phyloP scores from a whole-genome alignment of 2,113 vertebrate genomes.

The Eublepharis macularius region DNA sequence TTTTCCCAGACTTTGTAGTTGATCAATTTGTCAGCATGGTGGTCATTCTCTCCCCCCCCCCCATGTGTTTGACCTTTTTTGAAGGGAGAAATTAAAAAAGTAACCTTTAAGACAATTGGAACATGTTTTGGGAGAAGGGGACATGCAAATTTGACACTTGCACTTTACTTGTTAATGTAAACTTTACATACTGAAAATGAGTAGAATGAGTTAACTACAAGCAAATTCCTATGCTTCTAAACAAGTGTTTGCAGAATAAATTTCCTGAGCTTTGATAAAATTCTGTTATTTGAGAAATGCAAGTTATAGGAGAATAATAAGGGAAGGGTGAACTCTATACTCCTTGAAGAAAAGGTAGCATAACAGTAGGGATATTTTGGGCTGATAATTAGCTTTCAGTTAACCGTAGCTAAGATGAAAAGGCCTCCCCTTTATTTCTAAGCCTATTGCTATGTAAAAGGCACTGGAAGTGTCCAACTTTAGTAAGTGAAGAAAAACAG shows the following conservation, averaged over 20 bases:
- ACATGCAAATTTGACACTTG: background rate
- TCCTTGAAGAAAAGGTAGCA: too few relatives aligned
- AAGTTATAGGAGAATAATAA: background rate
- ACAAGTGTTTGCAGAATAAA: background rate
- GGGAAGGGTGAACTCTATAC: background rate
- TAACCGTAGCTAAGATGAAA: background rate
- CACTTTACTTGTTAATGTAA: background rate
- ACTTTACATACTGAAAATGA: background rate
- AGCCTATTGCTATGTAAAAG: background rate
- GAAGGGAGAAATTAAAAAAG: background rate
- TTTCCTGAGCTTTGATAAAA: background rate
- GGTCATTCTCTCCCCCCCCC: background rate
- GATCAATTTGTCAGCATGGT: background rate
- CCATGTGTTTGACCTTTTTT: constrained; percentile 16
- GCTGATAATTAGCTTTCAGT: background rate
- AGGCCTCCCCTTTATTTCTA: background rate
- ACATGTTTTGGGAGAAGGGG: background rate
- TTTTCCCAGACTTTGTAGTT: background rate
- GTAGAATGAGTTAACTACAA: background rate
- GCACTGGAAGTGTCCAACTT: background rate
- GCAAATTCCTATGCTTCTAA: background rate
- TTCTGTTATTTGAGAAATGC: background rate
- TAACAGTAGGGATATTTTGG: too few relatives aligned
- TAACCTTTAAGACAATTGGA: background rate
- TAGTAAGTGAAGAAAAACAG: background rate